Evolutionary conservation across 2,797 vertebrate genomes (phyloP).

Genomic region (Chaetophractus vellerosus): DNA sequence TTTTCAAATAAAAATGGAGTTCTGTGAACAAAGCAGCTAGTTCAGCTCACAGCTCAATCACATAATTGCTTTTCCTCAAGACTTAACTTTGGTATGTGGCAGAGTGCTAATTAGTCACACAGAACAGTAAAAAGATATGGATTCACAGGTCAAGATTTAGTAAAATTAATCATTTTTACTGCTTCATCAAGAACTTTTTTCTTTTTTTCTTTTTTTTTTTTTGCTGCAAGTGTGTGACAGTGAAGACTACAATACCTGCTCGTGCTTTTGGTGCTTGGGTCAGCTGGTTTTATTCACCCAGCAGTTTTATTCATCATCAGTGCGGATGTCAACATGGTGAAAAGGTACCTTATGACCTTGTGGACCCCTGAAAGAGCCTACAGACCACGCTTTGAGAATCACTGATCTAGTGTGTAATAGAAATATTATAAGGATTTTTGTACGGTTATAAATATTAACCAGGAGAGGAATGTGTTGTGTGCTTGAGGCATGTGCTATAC

Average conservation of each 20-base stretch:
- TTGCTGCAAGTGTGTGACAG: neutral
- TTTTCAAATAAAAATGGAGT: slow-evolving; percentile 6
- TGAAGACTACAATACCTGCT: neutral
- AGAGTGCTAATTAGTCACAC: neutral
- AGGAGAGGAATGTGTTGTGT: neutral
- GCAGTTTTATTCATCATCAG: neutral
- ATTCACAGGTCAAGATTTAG: neutral
- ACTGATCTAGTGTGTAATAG: neutral
- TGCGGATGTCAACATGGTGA: neutral
- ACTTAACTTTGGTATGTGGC: neutral
- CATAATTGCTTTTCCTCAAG: neutral
- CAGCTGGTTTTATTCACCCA: accelerated
- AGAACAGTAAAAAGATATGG: neutral
- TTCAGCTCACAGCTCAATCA: neutral
- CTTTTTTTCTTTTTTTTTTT: neutral
- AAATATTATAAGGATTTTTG: neutral
- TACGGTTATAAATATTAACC: neutral
- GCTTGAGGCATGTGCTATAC: neutral
- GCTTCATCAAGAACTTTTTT: neutral
- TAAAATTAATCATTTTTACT: neutral
- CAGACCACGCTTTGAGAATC: neutral
- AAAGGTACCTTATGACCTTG: neutral
- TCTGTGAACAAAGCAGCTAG: neutral
- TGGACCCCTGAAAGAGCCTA: neutral
- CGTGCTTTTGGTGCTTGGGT: neutral